Evolutionary conservation across 2,888 invertebrate species (phyloP).

Genomic region (Brassicogethes aeneus): DNA sequence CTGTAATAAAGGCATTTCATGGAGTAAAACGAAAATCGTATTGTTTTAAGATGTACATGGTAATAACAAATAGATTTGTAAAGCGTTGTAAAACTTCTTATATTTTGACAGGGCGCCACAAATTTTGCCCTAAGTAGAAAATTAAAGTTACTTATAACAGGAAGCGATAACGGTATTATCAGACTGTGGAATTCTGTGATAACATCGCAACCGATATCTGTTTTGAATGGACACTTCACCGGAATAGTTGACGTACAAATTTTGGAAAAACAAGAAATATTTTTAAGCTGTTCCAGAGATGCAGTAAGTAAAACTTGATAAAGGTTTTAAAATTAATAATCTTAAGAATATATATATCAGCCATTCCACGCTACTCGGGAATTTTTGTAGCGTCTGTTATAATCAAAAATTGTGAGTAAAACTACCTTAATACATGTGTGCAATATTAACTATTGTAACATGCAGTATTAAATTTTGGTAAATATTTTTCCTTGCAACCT

Average conservation of each 20-base stretch:
- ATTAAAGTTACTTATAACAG: constrained; percentile 47
- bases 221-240: constrained; percentile 33
- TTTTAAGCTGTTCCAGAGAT: constrained; percentile 47
- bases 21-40: constrained; percentile 45
- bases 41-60: constrained; percentile 47
- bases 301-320: constrained; percentile 48
- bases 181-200: constrained; percentile 49
- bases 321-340: no score
- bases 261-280: constrained; percentile 41
- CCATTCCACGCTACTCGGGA: no score
- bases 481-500: no score
- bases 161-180: constrained; percentile 46
- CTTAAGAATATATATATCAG: no score
- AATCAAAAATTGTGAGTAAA: no score
- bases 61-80: no score
- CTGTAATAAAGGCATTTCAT: constrained; percentile 43
- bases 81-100: no score
- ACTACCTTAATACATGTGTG: no score
- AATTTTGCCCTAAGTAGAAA: constrained; percentile 47
- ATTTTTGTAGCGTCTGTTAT: no score
- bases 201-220: constrained; percentile 34
- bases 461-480: no score
- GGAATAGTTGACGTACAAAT: constrained; percentile 48
- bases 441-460: no score
- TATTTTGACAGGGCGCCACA: constrained; percentile 44